Evolutionary conservation across 1,140 invertebrate genomes (phyloP).

Genomic region (Megalonaias nervosa): DNA sequence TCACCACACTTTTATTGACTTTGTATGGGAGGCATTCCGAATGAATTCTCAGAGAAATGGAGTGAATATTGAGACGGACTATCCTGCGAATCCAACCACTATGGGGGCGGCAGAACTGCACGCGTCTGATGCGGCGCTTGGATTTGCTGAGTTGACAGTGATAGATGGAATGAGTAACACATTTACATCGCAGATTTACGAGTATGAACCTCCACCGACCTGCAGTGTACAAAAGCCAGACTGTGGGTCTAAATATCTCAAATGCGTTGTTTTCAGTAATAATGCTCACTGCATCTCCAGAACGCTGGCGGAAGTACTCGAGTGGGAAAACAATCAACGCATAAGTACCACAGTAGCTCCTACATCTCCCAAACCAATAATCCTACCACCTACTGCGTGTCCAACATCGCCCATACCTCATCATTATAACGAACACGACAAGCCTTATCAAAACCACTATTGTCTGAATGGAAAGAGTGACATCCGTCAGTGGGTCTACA

Average conservation of each 20-base stretch:
- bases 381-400: background rate
- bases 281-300: conserved; percentile 9
- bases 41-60: conserved; percentile 44
- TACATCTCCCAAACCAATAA: conserved; percentile 15
- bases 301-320: conserved; percentile 24
- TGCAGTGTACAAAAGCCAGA: conserved; percentile 40
- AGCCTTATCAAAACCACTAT: conserved; percentile 54
- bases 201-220: conserved; percentile 47
- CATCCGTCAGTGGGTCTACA: conserved; percentile 53
- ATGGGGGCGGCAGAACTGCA: conserved; percentile 38
- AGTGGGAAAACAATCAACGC: conserved; percentile 14
- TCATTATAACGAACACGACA: background rate
- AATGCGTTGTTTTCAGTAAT: conserved; percentile 24
- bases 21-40: conserved; percentile 63
- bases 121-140: conserved; percentile 26
- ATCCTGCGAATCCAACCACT: conserved; percentile 36
- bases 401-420: background rate
- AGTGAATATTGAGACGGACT: conserved; percentile 45
- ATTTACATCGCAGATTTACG: conserved; percentile 46
- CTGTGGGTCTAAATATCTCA: conserved; percentile 54
- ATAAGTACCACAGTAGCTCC: conserved; percentile 14
- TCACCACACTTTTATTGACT: conserved; percentile 71
- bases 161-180: conserved; percentile 52
- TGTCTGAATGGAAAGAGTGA: conserved; percentile 58
- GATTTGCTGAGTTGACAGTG: conserved; percentile 42